Percentiles rank a stretch among this genome's conserved stretches.
Evolutionary conservation across 2,113 vertebrate genomes (phyloP).

Genomic region (Nyctereutes procyonoides): DNA sequence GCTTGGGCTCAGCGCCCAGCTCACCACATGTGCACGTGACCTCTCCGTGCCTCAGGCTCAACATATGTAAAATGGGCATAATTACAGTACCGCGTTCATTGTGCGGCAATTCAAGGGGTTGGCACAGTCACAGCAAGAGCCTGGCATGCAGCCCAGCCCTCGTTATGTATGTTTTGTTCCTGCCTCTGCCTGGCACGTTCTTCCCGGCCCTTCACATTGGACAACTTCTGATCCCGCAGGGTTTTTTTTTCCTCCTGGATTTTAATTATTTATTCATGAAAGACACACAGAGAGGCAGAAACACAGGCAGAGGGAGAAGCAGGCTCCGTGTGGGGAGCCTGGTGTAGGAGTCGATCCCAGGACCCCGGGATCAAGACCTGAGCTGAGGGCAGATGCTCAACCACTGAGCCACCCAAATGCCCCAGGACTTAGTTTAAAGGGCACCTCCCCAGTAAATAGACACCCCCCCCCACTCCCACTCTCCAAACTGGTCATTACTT

Average conservation of each 20-base stretch:
- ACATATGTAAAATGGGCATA: neutral
- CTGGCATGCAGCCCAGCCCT: neutral
- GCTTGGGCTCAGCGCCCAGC: neutral
- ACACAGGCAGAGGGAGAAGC: too few species aligned
- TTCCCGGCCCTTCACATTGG: neutral
- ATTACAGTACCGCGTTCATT: neutral
- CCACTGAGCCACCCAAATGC: too few species aligned
- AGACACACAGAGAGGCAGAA: too few species aligned
- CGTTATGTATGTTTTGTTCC: neutral
- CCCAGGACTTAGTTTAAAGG: neutral
- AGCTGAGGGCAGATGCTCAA: too few species aligned
- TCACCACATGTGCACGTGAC: neutral
- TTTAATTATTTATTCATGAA: too few species aligned
- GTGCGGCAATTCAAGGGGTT: neutral
- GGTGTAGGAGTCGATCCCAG: too few species aligned
- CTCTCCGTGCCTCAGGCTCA: constrained; percentile 7
- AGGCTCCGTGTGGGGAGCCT: too few species aligned
- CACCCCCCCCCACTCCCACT: accelerated
- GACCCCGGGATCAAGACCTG: too few species aligned
- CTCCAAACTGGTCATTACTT: neutral
- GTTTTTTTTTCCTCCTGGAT: too few species aligned
- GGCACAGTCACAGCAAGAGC: neutral
- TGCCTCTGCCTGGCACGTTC: neutral
- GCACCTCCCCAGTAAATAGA: too few species aligned
- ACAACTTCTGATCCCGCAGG: neutral